These are phyloP conservation scores for Scaptomyza cyrtandrae DNA, from an alignment of 2,888 invertebrate species.

Conservation along the genomic window DNA sequence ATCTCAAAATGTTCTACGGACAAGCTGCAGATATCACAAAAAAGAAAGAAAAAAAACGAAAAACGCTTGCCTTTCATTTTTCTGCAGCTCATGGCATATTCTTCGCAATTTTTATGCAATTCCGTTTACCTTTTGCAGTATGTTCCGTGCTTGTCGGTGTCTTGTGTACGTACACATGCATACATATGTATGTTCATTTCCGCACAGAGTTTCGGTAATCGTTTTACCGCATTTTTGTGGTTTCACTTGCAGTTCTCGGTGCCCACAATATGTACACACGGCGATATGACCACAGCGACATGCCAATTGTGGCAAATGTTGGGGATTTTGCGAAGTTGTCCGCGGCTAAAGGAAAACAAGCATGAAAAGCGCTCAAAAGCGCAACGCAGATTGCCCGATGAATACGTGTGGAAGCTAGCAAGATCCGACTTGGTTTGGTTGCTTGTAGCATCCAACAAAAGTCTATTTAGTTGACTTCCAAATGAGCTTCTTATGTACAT, in stretches of 20 bases:
- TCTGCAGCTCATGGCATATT: conserved; percentile 5
- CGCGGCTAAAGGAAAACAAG: conserved; percentile 26
- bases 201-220: conserved; percentile 64
- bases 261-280: conserved; percentile 34
- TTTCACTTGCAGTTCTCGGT: conserved; percentile 55
- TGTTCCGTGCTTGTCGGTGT: conserved; percentile 8
- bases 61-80: background rate
- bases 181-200: conserved; percentile 18
- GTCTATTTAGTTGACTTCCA: conserved; percentile 21
- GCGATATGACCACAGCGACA: conserved; percentile 58
- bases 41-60: background rate
- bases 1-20: background rate
- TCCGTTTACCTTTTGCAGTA: conserved; percentile 30
- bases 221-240: conserved; percentile 70
- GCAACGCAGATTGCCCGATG: conserved; percentile 47
- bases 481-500: conserved; percentile 17
- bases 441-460: conserved; percentile 6
- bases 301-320: conserved; percentile 75
- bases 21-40: conserved; percentile 2
- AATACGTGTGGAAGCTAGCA: background rate
- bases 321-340: conserved; percentile 35
- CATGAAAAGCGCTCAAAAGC: conserved; percentile 45
- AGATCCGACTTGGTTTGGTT: background rate
- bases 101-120: conserved; percentile 19
- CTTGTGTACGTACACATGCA: background rate